phyloP scores from a whole-genome alignment of 2,888 invertebrate species.

The Eurytoma californica region DNA sequence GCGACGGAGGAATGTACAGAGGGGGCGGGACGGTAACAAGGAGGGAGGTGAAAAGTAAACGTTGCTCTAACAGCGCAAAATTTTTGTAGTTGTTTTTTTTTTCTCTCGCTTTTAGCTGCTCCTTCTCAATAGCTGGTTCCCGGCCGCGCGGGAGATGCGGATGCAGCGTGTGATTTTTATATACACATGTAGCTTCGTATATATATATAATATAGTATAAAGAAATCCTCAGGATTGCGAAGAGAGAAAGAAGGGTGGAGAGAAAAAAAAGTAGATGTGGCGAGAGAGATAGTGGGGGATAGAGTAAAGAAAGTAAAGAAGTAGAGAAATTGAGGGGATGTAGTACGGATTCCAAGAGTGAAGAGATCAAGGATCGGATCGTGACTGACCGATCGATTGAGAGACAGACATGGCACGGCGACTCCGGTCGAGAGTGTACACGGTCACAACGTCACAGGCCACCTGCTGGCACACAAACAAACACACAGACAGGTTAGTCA shows the following conservation, averaged over 20 bases:
- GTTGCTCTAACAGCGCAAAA: conserved; percentile 36
- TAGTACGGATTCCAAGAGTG: conserved; percentile 54
- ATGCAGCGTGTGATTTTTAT: conserved; percentile 42
- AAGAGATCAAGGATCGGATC: conserved; percentile 56
- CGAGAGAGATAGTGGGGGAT: background rate
- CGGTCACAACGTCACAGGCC: conserved; percentile 76
- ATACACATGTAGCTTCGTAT: conserved; percentile 37
- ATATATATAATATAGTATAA: conserved; percentile 12
- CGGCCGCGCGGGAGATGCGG: conserved; percentile 34
- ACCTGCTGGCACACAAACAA: conserved; percentile 76
- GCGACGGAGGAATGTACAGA: conserved; percentile 6
- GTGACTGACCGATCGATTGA: conserved; percentile 63
- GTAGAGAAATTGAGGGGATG: conserved; percentile 35
- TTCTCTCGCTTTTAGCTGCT: conserved; percentile 10
- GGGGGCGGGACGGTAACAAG: background rate
- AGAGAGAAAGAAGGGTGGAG: background rate
- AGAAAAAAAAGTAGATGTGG: conserved; percentile 7
- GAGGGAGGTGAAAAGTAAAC: background rate
- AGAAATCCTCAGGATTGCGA: background rate
- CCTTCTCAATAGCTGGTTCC: conserved; percentile 33
- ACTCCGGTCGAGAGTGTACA: conserved; percentile 73
- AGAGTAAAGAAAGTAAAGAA: conserved; percentile 43
- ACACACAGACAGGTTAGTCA: conserved; percentile 76
- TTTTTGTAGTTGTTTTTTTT: conserved; percentile 27
- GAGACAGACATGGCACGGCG: conserved; percentile 75